Evolutionary conservation across 92 coral and sea anemone genomes (phyloP), one percentile per base, ranked within the genome.

Genomic region (Heteractis magnifica): DNA sequence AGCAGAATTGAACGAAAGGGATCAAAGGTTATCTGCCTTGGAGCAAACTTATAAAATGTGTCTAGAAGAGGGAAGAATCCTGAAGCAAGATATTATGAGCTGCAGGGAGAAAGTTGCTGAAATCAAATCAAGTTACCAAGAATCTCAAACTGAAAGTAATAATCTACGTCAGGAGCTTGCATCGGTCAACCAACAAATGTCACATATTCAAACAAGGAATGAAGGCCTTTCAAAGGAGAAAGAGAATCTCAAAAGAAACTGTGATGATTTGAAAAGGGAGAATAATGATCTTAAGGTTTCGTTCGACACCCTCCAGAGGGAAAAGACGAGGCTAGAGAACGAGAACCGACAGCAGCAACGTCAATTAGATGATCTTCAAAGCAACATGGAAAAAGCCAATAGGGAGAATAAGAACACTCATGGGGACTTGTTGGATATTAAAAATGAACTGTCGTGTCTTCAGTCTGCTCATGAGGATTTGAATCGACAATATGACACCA

Each of bases 191-290:
- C 92, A 93, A 75, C 86, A 89, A 73, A 83, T 89, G 3, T 76
- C 90, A 2, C 89, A 91, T 51, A 12, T 87, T 19, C 85, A 89
- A 56, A 52, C 77, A 41, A 78, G 90, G 44, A 82, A 77, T 26
- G 94, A 83, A 55, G 76, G 71, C 56, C 60, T 91, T 15, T 53
- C 70, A 34, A 86, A 87, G 64, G 98, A 94, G 51, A 92, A 92
- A 41, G 90, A 92, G 10, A 84, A 85, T 59, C 15, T 89, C 14
- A 87, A 83, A 51, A 89, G 77, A 87, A 92, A 91, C n/a, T 75
- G 80, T 71, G 62, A 65, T 23, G 71, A 75, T 3, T 58, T 91
- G 78, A 92, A 88, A 77, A 83, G 88, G 51, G 92, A 91, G 81
- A 83, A 81, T 48, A 81, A 90, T 8, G 94, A 94, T 72, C 51